phyloP scores from a whole-genome alignment of 2,888 invertebrate species.

The Heliconius cydno region DNA sequence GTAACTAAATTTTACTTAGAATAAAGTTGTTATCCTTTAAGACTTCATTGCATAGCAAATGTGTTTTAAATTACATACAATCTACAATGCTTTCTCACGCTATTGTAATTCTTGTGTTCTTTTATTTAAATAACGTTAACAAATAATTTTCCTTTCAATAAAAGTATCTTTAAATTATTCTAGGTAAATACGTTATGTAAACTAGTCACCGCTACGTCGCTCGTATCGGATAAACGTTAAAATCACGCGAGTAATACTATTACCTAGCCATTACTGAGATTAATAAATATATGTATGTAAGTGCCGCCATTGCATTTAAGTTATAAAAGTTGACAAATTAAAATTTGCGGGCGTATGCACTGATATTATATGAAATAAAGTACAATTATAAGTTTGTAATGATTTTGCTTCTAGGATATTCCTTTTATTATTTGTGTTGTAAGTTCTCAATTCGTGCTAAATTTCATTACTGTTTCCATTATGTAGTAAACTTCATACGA shows the following conservation, averaged over 20 bases:
- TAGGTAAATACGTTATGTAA: background rate
- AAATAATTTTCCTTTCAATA: background rate
- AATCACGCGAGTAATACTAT: background rate
- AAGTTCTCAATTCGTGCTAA: too few species aligned
- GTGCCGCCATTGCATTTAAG: background rate
- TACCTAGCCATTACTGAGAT: background rate
- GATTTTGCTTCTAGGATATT: too few species aligned
- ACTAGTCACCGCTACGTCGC: background rate
- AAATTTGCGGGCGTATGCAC: too few species aligned
- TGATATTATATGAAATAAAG: too few species aligned
- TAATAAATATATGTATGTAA: background rate
- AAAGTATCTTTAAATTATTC: background rate
- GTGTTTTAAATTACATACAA: constrained; percentile 44
- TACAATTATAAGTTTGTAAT: too few species aligned
- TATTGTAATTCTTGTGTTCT: constrained; percentile 22
- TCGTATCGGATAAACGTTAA: background rate
- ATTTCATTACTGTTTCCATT: too few species aligned
- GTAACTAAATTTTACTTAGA: constrained; percentile 31
- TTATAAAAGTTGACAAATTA: too few species aligned
- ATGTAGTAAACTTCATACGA: too few species aligned
- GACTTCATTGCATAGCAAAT: constrained; percentile 48
- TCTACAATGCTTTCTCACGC: constrained; percentile 43
- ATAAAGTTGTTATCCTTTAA: constrained; percentile 45
- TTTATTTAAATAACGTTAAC: background rate
- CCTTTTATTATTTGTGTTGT: too few species aligned